phyloP scores from a whole-genome alignment of 2,888 invertebrate genomes.

The Oligia strigilis region DNA sequence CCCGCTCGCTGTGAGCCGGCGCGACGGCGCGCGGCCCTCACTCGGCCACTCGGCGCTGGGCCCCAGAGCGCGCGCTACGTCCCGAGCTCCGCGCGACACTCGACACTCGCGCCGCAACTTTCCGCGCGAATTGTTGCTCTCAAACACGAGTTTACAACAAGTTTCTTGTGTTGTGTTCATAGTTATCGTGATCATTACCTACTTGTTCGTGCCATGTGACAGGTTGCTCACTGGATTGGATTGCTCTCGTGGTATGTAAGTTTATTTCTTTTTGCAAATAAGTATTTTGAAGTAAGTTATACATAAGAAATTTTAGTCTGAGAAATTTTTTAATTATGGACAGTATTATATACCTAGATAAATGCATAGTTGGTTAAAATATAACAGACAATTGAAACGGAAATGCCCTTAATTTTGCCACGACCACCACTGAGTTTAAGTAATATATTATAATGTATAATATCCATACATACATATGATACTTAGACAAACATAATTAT shows the following conservation, averaged over 20 bases:
- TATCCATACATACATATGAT: not conserved
- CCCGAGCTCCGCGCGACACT: not conserved
- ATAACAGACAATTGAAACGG: not conserved
- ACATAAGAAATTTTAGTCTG: not conserved
- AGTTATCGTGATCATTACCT: conserved; percentile 1
- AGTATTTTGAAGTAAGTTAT: not conserved
- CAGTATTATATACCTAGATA: not conserved
- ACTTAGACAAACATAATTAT: too few species aligned
- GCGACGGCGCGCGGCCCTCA: not conserved
- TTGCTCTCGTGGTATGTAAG: conserved; percentile 33
- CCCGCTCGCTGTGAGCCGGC: conserved; percentile 9
- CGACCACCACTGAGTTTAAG: not conserved
- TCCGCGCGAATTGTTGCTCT: conserved; percentile 21
- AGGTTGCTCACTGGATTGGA: conserved; percentile 30
- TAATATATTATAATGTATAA: too few species aligned
- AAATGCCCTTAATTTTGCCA: not conserved
- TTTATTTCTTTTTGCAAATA: not conserved
- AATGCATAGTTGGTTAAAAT: not conserved
- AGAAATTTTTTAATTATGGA: not conserved
- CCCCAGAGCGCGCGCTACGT: conserved; percentile 7
- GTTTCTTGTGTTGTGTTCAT: conserved; percentile 29
- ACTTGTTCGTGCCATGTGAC: conserved; percentile 24
- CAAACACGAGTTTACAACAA: conserved; percentile 5
- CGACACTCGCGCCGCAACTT: conserved; percentile 14
- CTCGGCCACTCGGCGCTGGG: conserved; percentile 19